Evolutionary conservation across 1,140 invertebrate genomes (phyloP).

Genomic region (Saccostrea glomerata): DNA sequence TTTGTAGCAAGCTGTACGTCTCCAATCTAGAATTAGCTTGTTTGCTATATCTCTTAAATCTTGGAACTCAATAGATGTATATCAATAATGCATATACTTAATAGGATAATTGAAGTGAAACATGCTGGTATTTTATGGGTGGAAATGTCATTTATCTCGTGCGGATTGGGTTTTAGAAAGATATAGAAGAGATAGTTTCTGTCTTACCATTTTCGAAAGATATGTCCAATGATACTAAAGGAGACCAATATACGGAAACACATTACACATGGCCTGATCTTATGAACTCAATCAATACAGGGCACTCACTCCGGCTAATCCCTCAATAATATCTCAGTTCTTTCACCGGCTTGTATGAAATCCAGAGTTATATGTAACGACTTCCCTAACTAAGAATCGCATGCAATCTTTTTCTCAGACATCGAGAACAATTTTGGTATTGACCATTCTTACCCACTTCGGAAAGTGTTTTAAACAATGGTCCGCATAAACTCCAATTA

Average conservation of each 20-base stretch:
- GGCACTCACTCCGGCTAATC: neutral
- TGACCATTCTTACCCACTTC: neutral
- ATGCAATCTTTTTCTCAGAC: neutral
- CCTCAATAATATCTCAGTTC: neutral
- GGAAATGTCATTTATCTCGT: no score
- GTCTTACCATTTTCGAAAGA: constrained; percentile 7
- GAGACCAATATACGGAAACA: neutral
- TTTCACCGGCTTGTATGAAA: neutral
- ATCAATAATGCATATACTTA: no score
- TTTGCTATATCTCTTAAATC: no score
- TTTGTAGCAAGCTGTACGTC: neutral
- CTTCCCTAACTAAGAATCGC: neutral
- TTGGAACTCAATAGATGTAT: no score
- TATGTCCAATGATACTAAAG: neutral
- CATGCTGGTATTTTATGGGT: no score
- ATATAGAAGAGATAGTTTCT: neutral
- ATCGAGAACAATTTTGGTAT: neutral
- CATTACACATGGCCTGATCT: neutral
- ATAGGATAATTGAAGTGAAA: no score
- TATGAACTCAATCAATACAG: neutral
- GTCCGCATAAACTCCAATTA: neutral
- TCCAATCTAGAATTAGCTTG: neutral
- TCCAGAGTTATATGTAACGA: neutral
- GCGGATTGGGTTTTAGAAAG: no score
- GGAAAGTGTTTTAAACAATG: constrained; percentile 16